Percentiles rank a stretch among this genome's conserved stretches.
Evolutionary conservation across 2,113 vertebrate genomes (phyloP).

Genomic region (Mobula hypostoma): DNA sequence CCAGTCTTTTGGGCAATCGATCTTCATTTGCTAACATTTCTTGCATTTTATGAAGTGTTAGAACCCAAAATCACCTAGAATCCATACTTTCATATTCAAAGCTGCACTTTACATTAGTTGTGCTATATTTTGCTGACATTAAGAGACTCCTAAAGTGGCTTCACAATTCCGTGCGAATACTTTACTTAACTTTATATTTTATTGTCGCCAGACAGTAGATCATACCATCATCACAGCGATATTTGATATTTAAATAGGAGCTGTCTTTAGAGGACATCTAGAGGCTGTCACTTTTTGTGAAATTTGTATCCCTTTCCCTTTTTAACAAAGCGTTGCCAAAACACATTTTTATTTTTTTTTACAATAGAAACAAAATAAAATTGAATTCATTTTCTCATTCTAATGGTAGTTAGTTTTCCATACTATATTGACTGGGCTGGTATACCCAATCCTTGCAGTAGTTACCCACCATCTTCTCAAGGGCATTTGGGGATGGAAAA

Average conservation of each 20-base stretch:
- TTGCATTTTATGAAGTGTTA: background rate
- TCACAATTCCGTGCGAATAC: background rate
- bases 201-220: no score
- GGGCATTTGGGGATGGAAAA: background rate
- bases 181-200: no score
- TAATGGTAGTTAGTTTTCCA: background rate
- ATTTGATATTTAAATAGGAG: background rate
- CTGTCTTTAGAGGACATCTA: background rate
- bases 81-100: no score
- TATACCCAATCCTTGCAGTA: background rate
- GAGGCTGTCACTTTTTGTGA: no score
- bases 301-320: background rate
- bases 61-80: background rate
- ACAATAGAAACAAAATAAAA: background rate
- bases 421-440: background rate
- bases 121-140: no score
- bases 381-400: background rate
- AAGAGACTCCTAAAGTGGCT: no score
- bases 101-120: no score
- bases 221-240: no score
- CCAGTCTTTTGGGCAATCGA: background rate
- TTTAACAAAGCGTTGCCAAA: background rate
- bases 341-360: background rate
- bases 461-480: no score
- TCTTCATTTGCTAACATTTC: background rate